Base-by-base conservation (phyloP, 2,888 invertebrate genomes). In the Meteorus colon region DNA sequence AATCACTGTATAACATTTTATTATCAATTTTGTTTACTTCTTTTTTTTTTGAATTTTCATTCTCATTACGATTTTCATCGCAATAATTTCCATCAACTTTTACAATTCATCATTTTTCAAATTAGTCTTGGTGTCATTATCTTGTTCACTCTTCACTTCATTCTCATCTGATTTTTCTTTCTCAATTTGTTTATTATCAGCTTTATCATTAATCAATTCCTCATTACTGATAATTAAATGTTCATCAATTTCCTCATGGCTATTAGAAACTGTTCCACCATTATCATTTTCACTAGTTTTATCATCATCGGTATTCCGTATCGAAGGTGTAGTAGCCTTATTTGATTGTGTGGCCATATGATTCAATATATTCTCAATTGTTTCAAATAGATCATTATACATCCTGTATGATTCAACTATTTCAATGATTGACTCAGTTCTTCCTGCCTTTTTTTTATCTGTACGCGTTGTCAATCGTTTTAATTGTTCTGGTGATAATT, bases 391-490 rank as follows among this genome's bases (percentile, higher is more conserved):
- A 48, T 45, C 45, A n/a, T 66, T 71, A 60, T 75, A 75, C 8
- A 66, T 62, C 55, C 65, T 75, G 31, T 65, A 75, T 14, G 70
- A 65, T 2, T 75, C 70, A 27, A 69, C 24, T 41, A 75, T 65
- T n/a, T 68, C 51, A 29, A 75, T 60, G 14, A 75, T 12, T n/a
- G 66, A 19, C 10, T 72, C 67, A 14, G 48, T 67, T 51, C 67
- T 51, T 29, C 60, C 29, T 5, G 45, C 27, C 60, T 45, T 68
- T 19, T 16, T n/a, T 59, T 45, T 60, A 19, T 74, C 60, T 4
- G 19, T 27, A 12, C 59, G 29, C 4, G 59, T 41, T n/a, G 45
- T 12, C 4, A 68, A 10, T 41, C 67, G 41, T 5, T 41, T 74
- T 19, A 74, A 67, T 4, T 31, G 59, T 19, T 60, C 14, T 6